phyloP scores from a whole-genome alignment of 1,140 invertebrate genomes.

The Drosophila burlai region DNA sequence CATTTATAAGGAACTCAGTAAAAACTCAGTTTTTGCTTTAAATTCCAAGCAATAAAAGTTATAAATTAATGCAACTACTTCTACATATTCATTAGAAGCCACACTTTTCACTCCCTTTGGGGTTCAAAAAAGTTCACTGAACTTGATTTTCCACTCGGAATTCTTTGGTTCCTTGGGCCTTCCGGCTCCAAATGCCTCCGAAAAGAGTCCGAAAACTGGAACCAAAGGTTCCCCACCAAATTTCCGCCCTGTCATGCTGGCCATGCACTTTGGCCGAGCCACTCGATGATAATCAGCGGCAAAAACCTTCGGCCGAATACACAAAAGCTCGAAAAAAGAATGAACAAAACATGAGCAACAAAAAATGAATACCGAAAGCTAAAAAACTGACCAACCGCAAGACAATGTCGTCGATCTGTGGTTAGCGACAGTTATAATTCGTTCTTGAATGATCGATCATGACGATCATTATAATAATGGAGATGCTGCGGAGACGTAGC shows the following conservation, averaged over 20 bases:
- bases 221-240: slow-evolving; percentile 26
- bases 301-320: slow-evolving; percentile 42
- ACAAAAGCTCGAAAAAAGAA: slow-evolving; percentile 28
- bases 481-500: slow-evolving; percentile 35
- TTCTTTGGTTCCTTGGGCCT: not conserved
- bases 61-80: not conserved
- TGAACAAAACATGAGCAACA: slow-evolving; percentile 1
- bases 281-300: slow-evolving; percentile 40
- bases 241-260: slow-evolving; percentile 53
- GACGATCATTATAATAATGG: slow-evolving; percentile 11
- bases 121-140: slow-evolving; percentile 19
- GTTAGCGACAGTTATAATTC: slow-evolving; percentile 40
- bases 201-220: slow-evolving; percentile 6
- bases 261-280: slow-evolving; percentile 59
- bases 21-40: not conserved
- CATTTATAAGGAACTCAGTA: not conserved
- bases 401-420: slow-evolving; percentile 42
- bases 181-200: not conserved
- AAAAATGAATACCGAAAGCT: slow-evolving; percentile 20
- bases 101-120: not conserved
- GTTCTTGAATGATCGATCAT: slow-evolving; percentile 59
- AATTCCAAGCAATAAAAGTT: not conserved
- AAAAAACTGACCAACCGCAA: slow-evolving; percentile 51
- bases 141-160: slow-evolving; percentile 7
- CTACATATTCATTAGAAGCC: no score